A percentile compares a stretch with the other conserved stretches of the same genome.
Evolutionary conservation across 2,888 invertebrate genomes (phyloP).

Genomic region (Clanis bilineata): DNA sequence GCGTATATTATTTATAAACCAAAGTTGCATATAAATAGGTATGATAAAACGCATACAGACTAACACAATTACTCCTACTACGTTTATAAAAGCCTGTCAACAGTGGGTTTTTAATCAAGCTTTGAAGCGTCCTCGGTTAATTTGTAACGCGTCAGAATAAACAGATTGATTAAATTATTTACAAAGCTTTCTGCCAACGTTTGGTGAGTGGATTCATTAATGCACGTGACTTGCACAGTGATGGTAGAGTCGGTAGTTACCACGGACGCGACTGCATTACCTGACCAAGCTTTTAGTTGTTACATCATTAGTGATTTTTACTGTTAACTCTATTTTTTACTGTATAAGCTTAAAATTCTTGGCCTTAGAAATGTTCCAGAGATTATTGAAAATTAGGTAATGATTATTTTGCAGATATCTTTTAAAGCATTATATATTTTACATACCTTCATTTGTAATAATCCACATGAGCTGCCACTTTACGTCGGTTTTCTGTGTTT

Average conservation of each 20-base stretch:
- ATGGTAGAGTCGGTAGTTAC: slow-evolving; percentile 29
- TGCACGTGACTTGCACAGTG: slow-evolving; percentile 70
- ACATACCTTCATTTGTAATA: no score
- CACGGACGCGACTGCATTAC: slow-evolving; percentile 28
- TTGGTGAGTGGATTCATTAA: slow-evolving; percentile 69
- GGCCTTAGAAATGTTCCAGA: no score
- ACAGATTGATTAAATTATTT: slow-evolving; percentile 65
- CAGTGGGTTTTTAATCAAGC: slow-evolving; percentile 26
- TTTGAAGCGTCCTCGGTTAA: slow-evolving; percentile 33
- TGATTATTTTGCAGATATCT: no score
- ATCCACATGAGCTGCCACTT: no score
- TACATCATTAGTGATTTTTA: no score
- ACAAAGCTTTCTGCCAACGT: slow-evolving; percentile 49
- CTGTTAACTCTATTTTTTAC: no score
- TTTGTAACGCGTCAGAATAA: slow-evolving; percentile 62
- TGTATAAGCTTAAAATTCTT: no score
- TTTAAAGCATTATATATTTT: no score
- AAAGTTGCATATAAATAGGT: not conserved
- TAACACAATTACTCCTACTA: slow-evolving; percentile 7
- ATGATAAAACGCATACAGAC: not conserved
- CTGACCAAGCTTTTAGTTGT: slow-evolving; percentile 42
- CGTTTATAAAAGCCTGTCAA: not conserved
- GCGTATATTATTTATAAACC: not conserved
- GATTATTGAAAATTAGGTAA: no score
- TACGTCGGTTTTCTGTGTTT: no score